Base-by-base conservation (phyloP, 92 coral and sea anemone genomes). In the Micromussa lordhowensis region DNA sequence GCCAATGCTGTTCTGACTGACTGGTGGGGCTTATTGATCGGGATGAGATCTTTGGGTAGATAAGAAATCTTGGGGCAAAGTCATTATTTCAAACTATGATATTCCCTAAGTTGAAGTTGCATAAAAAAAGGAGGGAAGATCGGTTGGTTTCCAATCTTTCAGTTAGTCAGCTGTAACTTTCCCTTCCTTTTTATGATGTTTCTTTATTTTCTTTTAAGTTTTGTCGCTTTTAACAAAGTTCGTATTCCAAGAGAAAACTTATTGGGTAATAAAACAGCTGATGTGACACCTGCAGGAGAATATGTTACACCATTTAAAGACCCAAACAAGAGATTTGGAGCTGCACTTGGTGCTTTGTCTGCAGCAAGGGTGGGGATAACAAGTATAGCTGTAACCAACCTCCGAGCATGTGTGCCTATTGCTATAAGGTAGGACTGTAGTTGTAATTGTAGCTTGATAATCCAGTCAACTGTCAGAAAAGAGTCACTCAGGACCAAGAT, bases 341-440 rank as follows among this genome's bases (percentile, higher is more conserved):
- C 99, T 28, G 94, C 98, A 10, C 82, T 98, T 75, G 99, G 99
- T n/a, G 98, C 98, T 13, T 66, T 98, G 70, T 98, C 99, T 13
- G 80, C 93, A 64, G 99, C 98, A 18, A 96, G 99, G 48, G 98
- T 98, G 28, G 99, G 98, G 58, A 98, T 98, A 31, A 98, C 99
- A 77, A 86, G 94, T 72, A 98, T 98, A 96, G 94, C 88, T 31
- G 95, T 94, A 1, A 84, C 88, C 68, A 98, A 98, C 73, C 90
- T 98, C 82, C 89, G 86, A 68, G 44, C 92, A 31, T 94, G 97
- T 79, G 58, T 98, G 77, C 82, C 98, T 32, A 98, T 98, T 64
- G 99, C 99, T 30, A 91, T 98, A 61, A 98, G 99, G 99, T 98
- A 70, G 36, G 26, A 18, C 18, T 35, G 17, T 44, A 24, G 10